These are phyloP conservation scores for Chaetogeoica ovagalla DNA, from an alignment of 2,888 invertebrate species.

Conservation along the genomic window DNA sequence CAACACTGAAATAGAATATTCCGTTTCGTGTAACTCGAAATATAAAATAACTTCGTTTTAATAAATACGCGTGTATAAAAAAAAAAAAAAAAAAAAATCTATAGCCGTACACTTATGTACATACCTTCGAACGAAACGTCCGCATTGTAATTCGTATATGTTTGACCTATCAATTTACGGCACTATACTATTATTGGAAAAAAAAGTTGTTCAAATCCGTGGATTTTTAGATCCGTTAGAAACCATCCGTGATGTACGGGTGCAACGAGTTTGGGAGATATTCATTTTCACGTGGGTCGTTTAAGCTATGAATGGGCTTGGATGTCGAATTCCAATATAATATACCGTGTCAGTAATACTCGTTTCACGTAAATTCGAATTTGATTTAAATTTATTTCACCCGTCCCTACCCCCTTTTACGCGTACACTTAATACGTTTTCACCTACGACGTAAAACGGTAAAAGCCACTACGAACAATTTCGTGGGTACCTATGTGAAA, in stretches of 20 bases:
- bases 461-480: not conserved
- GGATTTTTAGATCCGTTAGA: not conserved
- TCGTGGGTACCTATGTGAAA: not conserved
- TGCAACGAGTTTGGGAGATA: slow-evolving; percentile 5
- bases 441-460: not conserved
- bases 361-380: not conserved
- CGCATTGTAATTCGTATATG: no score
- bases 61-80: no score
- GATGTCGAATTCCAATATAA: not conserved
- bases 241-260: not conserved
- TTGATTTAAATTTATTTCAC: slow-evolving; percentile 15
- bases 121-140: no score
- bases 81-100: no score
- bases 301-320: slow-evolving; percentile 28
- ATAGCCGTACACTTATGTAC: no score
- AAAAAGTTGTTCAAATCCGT: not conserved
- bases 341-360: not conserved
- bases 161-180: no score
- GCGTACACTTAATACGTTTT: not conserved
- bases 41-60: no score
- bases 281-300: not conserved
- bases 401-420: no score
- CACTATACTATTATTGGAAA: no score
- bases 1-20: no score
- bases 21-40: no score